A percentile compares a stretch with the other conserved stretches of the same genome.
phyloP scores from a whole-genome alignment of 2,888 invertebrate genomes.

The Bombyx huttoni region DNA sequence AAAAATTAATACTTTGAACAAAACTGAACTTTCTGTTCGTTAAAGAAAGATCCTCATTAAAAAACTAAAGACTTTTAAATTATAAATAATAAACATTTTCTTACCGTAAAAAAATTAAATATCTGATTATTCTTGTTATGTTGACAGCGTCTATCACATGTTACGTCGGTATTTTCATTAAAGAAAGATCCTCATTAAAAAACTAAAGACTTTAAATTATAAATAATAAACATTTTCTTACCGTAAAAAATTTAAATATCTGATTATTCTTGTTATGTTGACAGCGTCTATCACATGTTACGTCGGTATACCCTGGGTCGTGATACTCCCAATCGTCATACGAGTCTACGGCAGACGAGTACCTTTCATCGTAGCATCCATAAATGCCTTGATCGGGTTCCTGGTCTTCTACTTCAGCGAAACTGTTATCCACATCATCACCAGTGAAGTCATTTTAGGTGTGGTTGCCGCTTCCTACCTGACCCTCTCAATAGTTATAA shows the following conservation, averaged over 20 bases:
- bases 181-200: too few relatives aligned
- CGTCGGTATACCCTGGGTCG: conserved; percentile 15
- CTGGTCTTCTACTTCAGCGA: conserved; percentile 14
- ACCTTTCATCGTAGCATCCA: conserved; percentile 9
- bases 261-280: not conserved
- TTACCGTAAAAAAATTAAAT: too few relatives aligned
- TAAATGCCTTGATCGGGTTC: conserved; percentile 11
- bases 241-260: too few relatives aligned
- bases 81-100: too few relatives aligned
- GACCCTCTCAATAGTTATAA: conserved; percentile 10
- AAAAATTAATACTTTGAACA: too few relatives aligned
- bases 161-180: conserved; percentile 11
- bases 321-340: conserved; percentile 13
- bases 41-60: too few relatives aligned
- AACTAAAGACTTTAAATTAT: too few relatives aligned
- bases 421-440: conserved; percentile 14
- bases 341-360: conserved; percentile 15
- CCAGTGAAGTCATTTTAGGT: conserved; percentile 16
- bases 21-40: too few relatives aligned
- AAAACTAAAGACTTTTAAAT: too few relatives aligned
- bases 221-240: too few relatives aligned
- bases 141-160: conserved; percentile 3
- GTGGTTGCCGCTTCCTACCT: conserved; percentile 17
- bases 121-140: not conserved
- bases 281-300: conserved; percentile 3